Percentiles rank a stretch among this genome's conserved stretches.
phyloP scores from a whole-genome alignment of 1,140 invertebrate species.

The Magallana ariakensis region DNA sequence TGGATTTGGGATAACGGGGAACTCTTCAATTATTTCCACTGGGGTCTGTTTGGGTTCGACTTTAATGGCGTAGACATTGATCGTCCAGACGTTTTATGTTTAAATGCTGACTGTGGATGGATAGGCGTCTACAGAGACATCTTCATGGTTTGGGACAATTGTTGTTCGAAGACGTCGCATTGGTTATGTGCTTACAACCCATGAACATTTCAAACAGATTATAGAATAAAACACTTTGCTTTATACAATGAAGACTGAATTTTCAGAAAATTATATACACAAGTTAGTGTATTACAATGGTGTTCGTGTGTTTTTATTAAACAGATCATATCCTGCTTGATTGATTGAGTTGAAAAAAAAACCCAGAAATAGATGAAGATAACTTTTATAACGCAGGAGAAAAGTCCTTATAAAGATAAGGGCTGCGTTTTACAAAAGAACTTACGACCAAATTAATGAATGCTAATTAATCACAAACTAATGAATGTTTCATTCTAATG shows the following conservation, averaged over 20 bases:
- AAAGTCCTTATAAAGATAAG: too few species aligned
- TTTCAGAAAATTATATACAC: neutral
- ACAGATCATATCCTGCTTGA: neutral
- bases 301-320: neutral
- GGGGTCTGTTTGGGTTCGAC: neutral
- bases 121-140: neutral
- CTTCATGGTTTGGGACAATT: neutral
- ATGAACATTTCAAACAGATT: neutral
- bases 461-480: too few species aligned
- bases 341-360: neutral
- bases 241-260: too few species aligned
- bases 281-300: neutral
- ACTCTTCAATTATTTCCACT: neutral
- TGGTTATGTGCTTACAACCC: neutral
- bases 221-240: too few species aligned
- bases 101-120: neutral
- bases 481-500: too few species aligned
- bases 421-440: too few species aligned
- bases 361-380: neutral
- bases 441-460: too few species aligned
- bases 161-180: neutral
- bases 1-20: neutral
- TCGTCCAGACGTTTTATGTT: neutral
- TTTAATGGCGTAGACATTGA: neutral
- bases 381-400: neutral